A percentile compares a stretch with the other conserved stretches of the same genome.
These are phyloP conservation scores for Lophura nycthemera DNA, from an alignment of 2,113 vertebrate genomes.

Conservation along the genomic window DNA sequence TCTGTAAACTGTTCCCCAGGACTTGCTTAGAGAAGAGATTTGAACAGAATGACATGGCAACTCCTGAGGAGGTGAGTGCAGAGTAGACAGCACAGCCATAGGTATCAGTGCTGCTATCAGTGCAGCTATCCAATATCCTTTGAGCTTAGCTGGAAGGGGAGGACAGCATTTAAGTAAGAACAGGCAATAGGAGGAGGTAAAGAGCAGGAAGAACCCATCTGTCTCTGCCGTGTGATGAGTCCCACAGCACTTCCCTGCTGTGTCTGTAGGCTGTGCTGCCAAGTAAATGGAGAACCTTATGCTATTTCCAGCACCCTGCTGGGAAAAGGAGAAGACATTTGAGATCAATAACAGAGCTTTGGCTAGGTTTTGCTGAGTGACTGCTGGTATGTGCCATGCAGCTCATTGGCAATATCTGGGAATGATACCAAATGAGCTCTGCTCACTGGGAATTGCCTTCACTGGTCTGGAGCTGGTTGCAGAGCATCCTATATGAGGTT, in stretches of 20 bases:
- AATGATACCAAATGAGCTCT: conserved; percentile 12
- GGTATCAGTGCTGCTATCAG: background rate
- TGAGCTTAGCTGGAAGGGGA: background rate
- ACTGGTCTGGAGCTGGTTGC: background rate
- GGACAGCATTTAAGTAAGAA: background rate
- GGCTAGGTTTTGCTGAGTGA: background rate
- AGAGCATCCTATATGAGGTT: background rate
- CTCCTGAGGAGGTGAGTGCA: background rate
- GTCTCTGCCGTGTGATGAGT: conserved; percentile 14
- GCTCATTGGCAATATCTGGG: conserved; percentile 28
- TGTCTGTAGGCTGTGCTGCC: background rate
- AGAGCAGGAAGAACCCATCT: conserved; percentile 33
- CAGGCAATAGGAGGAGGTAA: background rate
- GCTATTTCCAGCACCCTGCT: conserved; percentile 46
- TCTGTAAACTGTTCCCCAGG: background rate
- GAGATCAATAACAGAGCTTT: conserved; percentile 28
- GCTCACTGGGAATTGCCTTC: background rate
- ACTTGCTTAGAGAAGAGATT: background rate
- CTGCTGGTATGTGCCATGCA: background rate
- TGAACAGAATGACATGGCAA: background rate
- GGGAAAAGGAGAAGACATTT: conserved; percentile 31
- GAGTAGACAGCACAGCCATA: background rate
- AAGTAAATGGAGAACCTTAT: conserved; percentile 19
- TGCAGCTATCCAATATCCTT: background rate
- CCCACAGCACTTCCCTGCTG: conserved; percentile 28